Base-by-base conservation (phyloP, 2,888 invertebrate genomes). In the Heliconius ethilla region DNA sequence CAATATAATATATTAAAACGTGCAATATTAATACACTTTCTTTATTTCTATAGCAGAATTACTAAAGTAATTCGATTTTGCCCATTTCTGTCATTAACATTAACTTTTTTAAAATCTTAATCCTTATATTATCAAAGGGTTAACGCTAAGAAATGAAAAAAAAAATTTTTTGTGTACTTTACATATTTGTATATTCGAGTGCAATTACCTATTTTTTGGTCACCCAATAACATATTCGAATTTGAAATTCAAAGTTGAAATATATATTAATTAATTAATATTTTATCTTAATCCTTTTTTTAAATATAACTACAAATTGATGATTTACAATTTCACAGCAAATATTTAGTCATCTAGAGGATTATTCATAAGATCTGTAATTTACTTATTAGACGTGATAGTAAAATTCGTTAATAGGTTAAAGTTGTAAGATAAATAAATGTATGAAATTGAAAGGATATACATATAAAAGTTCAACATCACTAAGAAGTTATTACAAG, bases 301-400 rank as follows among this genome's bases (percentile, higher is more conserved):
- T 18, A 55, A 29, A 1, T 45, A 70, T 29, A 62, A 37, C 33
- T 74, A 74, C 5, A 74, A 74, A 74, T 74, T 74, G 62, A 74
- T 63, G n/a, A 45, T 27, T 63, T 74, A 45, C 37, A 18, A 40
- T 45, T 37, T 74, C 74, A 74, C 62, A 74, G 72, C 72, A 65
- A 74, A 27, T 27, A 59, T 45, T 74, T 62, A 74, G 74, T 74
- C 22, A 62, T 73, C 74, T 74, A 63, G 63, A 73, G 25, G 73
- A 74, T 29, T 40, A 40, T 74, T 74, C 74, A 74, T 74, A 74
- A 74, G 74, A 74, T 63, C 18, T 45, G 37, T 22, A 55, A 63
- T 25, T 67, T 15, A n/a, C n/a, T 59, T 59, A 59, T 59, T 10
- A 59, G 22, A 59, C 3, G 10, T 59, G 59, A 59, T n/a, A 59